phyloP scores from a whole-genome alignment of 1,140 invertebrate species.

The Diplogasteroides magnus region DNA sequence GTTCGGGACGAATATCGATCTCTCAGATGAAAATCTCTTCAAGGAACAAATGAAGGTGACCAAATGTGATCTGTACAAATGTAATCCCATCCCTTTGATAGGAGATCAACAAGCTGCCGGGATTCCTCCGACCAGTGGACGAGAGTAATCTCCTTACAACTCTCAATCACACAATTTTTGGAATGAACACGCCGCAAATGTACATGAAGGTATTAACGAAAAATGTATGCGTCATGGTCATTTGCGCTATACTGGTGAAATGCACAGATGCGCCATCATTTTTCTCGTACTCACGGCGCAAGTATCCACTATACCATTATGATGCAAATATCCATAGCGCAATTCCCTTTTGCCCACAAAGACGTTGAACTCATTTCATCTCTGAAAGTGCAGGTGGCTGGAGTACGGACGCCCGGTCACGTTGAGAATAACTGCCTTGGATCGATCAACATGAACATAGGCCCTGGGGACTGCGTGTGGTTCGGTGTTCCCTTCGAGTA shows the following conservation, averaged over 20 bases:
- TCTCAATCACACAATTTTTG: conserved; percentile 93
- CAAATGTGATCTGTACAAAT: not conserved
- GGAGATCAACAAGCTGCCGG: conserved; percentile 90
- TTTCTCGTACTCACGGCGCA: too few species aligned
- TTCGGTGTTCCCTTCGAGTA: conserved; percentile 96
- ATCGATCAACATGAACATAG: conserved; percentile 99
- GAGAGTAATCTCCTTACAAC: conserved; percentile 88
- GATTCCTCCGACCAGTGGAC: conserved; percentile 72
- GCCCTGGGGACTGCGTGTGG: conserved; percentile 97
- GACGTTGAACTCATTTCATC: not conserved
- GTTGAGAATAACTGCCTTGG: conserved; percentile 99
- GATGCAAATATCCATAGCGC: not conserved
- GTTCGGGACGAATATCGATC: conserved; percentile 98
- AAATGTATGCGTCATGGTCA: not conserved
- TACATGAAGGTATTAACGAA: not conserved
- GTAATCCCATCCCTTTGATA: conserved; percentile 49
- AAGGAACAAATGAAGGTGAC: conserved; percentile 68
- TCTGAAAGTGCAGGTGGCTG: conserved; percentile 86
- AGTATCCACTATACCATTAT: too few species aligned
- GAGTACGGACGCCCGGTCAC: conserved; percentile 87
- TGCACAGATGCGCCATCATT: not conserved
- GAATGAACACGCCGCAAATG: conserved; percentile 98
- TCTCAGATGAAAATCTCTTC: conserved; percentile 96
- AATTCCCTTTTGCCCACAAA: not conserved
- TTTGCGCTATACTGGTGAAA: not conserved